A percentile compares a stretch with the other conserved stretches of the same genome.
phyloP scores from a whole-genome alignment of 2,888 invertebrate species.

The Zelleria hepariella region DNA sequence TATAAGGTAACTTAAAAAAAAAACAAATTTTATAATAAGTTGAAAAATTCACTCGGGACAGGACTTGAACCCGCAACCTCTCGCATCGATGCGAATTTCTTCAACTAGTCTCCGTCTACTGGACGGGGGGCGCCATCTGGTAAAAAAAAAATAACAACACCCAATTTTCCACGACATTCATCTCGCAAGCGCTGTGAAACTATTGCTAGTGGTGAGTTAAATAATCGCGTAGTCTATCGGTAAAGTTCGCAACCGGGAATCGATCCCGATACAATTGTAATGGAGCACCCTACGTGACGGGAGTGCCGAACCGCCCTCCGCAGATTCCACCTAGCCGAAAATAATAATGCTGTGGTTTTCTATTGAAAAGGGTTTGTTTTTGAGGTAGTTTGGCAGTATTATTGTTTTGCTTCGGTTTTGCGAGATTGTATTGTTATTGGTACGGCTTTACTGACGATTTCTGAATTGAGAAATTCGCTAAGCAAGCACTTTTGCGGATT shows the following conservation, averaged over 20 bases:
- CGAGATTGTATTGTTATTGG: background rate
- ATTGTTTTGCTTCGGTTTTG: background rate
- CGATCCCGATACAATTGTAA: slow-evolving; percentile 1
- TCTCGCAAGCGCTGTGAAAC: background rate
- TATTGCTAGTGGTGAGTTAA: background rate
- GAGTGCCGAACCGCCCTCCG: background rate
- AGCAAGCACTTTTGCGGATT: too few species aligned
- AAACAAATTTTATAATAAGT: too few species aligned
- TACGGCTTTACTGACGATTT: too few species aligned
- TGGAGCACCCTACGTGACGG: background rate
- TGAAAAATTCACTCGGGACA: too few species aligned
- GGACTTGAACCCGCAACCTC: too few species aligned
- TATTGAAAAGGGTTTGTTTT: background rate
- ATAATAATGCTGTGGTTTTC: background rate
- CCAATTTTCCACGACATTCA: background rate
- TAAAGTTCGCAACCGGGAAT: background rate
- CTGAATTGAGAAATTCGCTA: too few species aligned
- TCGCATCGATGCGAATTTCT: too few species aligned
- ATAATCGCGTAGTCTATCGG: background rate
- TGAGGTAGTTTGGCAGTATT: background rate
- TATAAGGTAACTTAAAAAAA: too few species aligned
- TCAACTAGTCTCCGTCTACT: too few species aligned
- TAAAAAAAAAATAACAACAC: too few species aligned
- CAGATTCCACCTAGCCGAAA: background rate
- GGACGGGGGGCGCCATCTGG: too few species aligned